Percentiles rank a stretch among this genome's conserved stretches.
phyloP scores from a whole-genome alignment of 2,797 vertebrate genomes.

The Liasis olivaceus region DNA sequence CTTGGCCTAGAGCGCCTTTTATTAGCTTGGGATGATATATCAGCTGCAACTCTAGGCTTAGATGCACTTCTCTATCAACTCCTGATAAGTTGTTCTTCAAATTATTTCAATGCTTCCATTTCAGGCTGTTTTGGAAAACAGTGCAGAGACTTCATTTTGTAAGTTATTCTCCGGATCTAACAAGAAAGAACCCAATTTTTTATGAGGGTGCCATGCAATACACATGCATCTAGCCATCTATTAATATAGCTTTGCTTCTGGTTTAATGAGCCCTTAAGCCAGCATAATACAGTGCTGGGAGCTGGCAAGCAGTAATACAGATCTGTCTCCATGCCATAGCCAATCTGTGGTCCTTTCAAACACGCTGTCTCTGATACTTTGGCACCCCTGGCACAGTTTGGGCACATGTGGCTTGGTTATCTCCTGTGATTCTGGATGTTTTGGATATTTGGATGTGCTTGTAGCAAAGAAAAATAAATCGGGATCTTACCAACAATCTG shows the following conservation, averaged over 20 bases:
- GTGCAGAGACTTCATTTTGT: not conserved
- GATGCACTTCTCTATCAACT: not conserved
- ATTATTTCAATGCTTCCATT: not conserved
- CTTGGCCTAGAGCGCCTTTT: not conserved
- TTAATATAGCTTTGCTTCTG: not conserved
- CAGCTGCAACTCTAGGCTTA: not conserved
- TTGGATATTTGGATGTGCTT: constrained; percentile 26
- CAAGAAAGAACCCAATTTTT: not conserved
- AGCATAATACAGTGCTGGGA: no score
- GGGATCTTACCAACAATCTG: not conserved
- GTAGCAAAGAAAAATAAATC: constrained; percentile 3
- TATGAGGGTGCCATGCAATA: not conserved
- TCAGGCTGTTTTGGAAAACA: not conserved
- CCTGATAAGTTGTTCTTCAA: not conserved
- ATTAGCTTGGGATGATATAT: not conserved
- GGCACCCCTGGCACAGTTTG: not conserved
- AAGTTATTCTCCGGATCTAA: not conserved
- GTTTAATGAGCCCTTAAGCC: not conserved
- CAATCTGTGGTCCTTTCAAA: not conserved
- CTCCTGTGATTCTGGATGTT: not conserved
- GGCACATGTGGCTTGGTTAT: not conserved
- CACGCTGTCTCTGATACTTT: not conserved
- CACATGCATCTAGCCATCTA: not conserved
- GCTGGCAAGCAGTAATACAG: not conserved
- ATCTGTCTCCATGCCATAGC: no score